Percentiles rank a stretch among this genome's conserved stretches.
These are phyloP conservation scores for Girardinichthys multiradiatus DNA, from an alignment of 2,113 vertebrate genomes.

Conservation along the genomic window DNA sequence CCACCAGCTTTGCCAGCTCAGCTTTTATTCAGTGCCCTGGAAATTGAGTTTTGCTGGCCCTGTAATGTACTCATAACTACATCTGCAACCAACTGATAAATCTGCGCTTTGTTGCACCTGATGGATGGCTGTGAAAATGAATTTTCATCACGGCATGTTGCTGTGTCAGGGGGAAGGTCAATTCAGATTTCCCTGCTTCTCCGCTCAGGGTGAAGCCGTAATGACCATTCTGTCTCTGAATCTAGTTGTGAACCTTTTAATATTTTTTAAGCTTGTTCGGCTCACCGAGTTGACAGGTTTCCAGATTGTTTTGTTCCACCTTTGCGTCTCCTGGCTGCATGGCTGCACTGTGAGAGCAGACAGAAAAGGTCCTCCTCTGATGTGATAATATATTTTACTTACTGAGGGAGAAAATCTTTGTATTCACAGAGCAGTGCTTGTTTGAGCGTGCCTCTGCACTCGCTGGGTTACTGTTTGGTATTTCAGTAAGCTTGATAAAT, in stretches of 20 bases:
- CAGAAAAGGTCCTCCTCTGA: constrained; percentile 13
- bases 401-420: constrained; percentile 39
- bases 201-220: constrained; percentile 9
- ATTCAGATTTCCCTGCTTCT: constrained; percentile 29
- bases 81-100: constrained; percentile 77
- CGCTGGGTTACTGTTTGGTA: constrained; percentile 18
- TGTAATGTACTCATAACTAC: constrained; percentile 73
- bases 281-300: constrained; percentile 28
- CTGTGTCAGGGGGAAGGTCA: constrained; percentile 63
- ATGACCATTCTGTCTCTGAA: constrained; percentile 40
- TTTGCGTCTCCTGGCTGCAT: constrained; percentile 5
- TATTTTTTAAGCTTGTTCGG: constrained; percentile 24
- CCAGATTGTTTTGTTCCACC: constrained; percentile 39
- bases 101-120: constrained; percentile 66
- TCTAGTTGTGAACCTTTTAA: constrained; percentile 16
- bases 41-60: constrained; percentile 73
- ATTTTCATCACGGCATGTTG: constrained; percentile 52
- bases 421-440: constrained; percentile 46
- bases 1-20: constrained; percentile 66
- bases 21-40: constrained; percentile 66
- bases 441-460: constrained; percentile 20
- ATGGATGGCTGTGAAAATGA: constrained; percentile 66
- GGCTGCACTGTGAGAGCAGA: background rate
- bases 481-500: constrained; percentile 54
- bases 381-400: constrained; percentile 61